A percentile compares a stretch with the other conserved stretches of the same genome.
phyloP scores from a whole-genome alignment of 2,797 vertebrate genomes.

The Numenius phaeopus region DNA sequence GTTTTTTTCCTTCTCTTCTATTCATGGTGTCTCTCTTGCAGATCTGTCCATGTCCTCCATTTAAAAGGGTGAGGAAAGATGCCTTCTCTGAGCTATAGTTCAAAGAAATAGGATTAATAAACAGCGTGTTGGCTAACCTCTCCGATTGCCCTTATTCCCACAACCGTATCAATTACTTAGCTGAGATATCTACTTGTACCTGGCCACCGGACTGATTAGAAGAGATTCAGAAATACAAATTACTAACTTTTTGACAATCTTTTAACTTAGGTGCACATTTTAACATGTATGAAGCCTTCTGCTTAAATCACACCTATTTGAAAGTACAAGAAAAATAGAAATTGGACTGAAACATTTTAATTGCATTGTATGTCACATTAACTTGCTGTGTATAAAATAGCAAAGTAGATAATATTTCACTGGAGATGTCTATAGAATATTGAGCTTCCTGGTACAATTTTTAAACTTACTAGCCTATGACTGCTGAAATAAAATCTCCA shows the following conservation, averaged over 20 bases:
- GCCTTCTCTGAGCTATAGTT: neutral
- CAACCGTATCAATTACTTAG: neutral
- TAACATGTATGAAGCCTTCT: neutral
- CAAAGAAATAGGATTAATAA: neutral
- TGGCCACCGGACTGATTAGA: neutral
- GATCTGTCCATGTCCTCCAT: neutral
- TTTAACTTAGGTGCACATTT: constrained; percentile 14
- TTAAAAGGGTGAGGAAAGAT: neutral
- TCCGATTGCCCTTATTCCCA: constrained; percentile 2
- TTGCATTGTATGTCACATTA: constrained; percentile 57
- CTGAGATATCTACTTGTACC: neutral
- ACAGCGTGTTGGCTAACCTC: neutral
- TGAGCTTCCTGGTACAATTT: constrained; percentile 74
- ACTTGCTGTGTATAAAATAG: constrained; percentile 74
- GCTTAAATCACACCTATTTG: neutral
- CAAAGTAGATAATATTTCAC: constrained; percentile 74
- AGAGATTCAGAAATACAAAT: neutral
- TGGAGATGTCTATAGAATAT: constrained; percentile 72
- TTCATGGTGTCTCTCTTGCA: neutral
- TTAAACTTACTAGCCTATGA: constrained; percentile 59
- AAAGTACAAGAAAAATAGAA: constrained; percentile 59
- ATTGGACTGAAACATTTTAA: constrained; percentile 49
- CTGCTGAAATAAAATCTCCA: constrained; percentile 69
- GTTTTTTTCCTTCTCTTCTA: neutral
- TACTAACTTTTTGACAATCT: neutral